Evolutionary conservation across 2,888 invertebrate genomes (phyloP), one percentile per base, ranked within the genome.

Genomic region (Drosophila dives): DNA sequence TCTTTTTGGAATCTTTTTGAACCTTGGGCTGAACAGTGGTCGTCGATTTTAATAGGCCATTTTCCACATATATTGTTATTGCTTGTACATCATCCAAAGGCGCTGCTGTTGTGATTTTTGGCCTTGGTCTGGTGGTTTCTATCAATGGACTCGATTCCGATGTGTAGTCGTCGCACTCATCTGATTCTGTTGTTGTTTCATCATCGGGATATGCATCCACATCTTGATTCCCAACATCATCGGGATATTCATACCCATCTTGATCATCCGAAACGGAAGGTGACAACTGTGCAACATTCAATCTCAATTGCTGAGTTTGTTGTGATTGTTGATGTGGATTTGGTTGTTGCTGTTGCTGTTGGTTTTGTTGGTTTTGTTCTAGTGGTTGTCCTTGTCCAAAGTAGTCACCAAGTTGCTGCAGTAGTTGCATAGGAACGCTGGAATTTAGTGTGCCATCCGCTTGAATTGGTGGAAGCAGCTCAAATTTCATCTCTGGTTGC

Each of bases 361-460:
- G 17, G 26, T 26, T 26, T 3, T 48, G 64, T 1, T 23, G 56
- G 3, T 62, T 49, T 15, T 50, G 64, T 5, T 68, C 64, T 1
- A 45, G 40, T 7, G 45, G 54, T n/a, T 68, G 74, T 0, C 53
- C 48, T 2, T 72, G 72, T 0, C 60, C 54, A 17, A 83, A 69
- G 6, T 54, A 72, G 0, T 74, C 71, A 5, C 73, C 58, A 17
- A 84, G 60, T 40, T 86, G 81, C n/a, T 81, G 77, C 36, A 84
- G 53, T 38, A 81, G 17, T 62, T 77, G 65, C 51, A 79, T 48
- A 49, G 72, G 77, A 11, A 72, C 62, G 33, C 58, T 55, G 7
- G 48, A 59, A 54, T 54, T 73, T 23, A 63, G 15, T 34, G 53
- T 65, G 2, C 20, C 54, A 29, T 65, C 55, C 26, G 64, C 33